Conservation (phyloP, 2,888 invertebrate species). For the Dynastes maya region DNA sequence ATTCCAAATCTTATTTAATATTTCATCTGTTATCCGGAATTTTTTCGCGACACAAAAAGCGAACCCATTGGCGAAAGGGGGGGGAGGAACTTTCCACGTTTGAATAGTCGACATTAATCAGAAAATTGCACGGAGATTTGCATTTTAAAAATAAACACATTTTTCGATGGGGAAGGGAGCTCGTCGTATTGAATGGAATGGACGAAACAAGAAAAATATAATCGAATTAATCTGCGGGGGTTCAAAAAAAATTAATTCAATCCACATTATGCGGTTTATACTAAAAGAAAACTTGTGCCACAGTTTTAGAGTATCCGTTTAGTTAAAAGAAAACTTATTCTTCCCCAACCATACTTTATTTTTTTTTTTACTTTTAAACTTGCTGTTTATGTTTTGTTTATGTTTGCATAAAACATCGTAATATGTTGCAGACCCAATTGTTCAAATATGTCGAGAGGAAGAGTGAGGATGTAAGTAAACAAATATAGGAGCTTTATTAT, state of each 20-base stretch:
- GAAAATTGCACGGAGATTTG: conserved; percentile 14
- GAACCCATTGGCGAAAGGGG: not conserved
- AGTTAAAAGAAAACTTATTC: not conserved
- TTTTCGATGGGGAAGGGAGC: not conserved
- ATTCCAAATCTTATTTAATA: conserved; percentile 13
- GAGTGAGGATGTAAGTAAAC: not conserved
- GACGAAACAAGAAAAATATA: not conserved
- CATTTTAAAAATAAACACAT: conserved; percentile 4
- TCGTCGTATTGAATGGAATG: too few relatives aligned
- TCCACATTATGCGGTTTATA: not conserved
- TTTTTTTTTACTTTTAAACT: not conserved
- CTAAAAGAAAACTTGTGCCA: too few relatives aligned
- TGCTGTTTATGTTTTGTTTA: conserved; percentile 1
- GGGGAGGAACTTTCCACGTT: not conserved
- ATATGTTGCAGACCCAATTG: not conserved
- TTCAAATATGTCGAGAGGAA: not conserved
- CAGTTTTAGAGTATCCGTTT: too few relatives aligned
- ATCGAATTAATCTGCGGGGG: not conserved
- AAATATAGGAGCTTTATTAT: not conserved
- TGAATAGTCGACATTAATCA: conserved; percentile 1
- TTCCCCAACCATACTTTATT: not conserved
- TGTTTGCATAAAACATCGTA: conserved; percentile 10
- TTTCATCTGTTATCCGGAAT: conserved; percentile 7
- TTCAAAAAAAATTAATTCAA: not conserved
- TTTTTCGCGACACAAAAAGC: not conserved